phyloP scores from a whole-genome alignment of 2,888 invertebrate genomes.

The Pardosa pseudoannulata region DNA sequence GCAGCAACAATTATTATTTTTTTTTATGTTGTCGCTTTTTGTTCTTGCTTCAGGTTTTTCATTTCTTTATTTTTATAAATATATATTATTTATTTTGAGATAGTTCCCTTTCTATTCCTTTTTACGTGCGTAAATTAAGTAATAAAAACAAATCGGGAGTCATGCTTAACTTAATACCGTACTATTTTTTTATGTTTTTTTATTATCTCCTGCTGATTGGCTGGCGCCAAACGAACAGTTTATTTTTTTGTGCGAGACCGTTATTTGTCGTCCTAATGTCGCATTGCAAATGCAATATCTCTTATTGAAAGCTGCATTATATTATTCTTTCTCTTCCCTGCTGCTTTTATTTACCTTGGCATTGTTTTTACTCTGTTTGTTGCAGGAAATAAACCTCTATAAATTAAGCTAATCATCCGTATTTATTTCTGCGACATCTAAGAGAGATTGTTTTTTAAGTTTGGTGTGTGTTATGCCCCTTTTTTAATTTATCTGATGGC shows the following conservation, averaged over 20 bases:
- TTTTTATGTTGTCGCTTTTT: background rate
- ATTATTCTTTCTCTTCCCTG: background rate
- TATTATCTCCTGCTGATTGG: conserved; percentile 25
- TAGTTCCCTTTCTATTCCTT: no score
- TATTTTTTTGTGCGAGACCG: background rate
- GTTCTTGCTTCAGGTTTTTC: conserved; percentile 7
- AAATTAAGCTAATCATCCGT: conserved; percentile 1
- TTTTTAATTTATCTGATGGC: no score
- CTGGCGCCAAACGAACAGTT: background rate
- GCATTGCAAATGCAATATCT: conserved; percentile 21
- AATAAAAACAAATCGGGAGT: conserved; percentile 2
- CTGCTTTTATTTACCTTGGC: conserved; percentile 18
- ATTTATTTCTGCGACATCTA: background rate
- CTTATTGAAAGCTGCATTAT: background rate
- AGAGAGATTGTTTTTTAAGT: background rate
- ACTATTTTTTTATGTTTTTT: background rate
- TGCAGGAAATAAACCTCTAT: background rate
- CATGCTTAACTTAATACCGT: conserved; percentile 49
- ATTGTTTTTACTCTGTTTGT: background rate
- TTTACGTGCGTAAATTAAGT: background rate
- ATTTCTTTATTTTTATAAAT: no score
- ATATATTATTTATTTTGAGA: no score
- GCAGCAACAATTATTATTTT: background rate
- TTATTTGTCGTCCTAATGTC: background rate
- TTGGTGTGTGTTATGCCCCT: background rate